These are phyloP conservation scores for Lanistes nyassanus DNA, from an alignment of 1,140 invertebrate genomes.

Conservation along the genomic window DNA sequence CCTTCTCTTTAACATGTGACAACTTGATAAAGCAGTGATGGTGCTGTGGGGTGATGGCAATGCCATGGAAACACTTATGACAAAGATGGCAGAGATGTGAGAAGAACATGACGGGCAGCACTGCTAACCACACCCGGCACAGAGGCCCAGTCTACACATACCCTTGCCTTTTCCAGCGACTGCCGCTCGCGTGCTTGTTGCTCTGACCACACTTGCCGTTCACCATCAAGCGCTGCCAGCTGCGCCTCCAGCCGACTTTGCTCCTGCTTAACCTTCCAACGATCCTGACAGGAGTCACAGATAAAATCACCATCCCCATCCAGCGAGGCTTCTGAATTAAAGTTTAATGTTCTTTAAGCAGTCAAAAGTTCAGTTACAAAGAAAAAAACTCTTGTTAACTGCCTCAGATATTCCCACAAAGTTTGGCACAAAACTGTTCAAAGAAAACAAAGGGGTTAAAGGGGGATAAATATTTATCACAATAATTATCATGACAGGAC, in stretches of 20 bases:
- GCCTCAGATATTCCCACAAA: too few relatives aligned
- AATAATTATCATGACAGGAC: background rate
- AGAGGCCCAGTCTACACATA: slow-evolving; percentile 28
- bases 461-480: background rate
- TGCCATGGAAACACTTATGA: background rate
- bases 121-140: background rate
- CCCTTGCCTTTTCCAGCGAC: slow-evolving; percentile 58
- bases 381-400: background rate
- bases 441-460: too few relatives aligned
- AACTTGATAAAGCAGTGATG: too few relatives aligned
- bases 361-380: background rate
- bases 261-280: slow-evolving; percentile 64
- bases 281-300: slow-evolving; percentile 43
- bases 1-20: too few relatives aligned
- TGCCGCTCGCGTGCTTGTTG: slow-evolving; percentile 56
- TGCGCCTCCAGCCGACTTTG: slow-evolving; percentile 51
- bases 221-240: slow-evolving; percentile 56
- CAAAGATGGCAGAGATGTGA: background rate
- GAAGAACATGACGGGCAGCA: background rate
- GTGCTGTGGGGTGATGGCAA: too few relatives aligned
- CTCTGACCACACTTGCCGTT: slow-evolving; percentile 55
- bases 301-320: background rate
- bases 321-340: background rate
- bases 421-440: too few relatives aligned
- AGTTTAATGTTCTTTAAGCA: background rate